Evolutionary conservation across 2,888 invertebrate species (phyloP).

Genomic region (Allacma fusca): DNA sequence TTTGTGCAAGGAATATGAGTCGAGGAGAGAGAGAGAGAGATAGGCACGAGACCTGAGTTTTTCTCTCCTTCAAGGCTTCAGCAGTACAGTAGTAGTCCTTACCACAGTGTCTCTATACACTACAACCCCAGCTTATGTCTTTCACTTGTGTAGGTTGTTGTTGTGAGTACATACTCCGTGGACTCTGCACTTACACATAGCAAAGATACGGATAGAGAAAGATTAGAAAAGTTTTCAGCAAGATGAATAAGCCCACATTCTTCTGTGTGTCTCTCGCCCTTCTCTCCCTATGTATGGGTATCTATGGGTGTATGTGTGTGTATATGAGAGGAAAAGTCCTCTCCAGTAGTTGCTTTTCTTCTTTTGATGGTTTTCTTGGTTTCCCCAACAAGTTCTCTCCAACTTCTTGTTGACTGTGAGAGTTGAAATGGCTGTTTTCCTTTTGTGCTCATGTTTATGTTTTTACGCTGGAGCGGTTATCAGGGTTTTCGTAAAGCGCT

Average conservation of each 20-base stretch:
- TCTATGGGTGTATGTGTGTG: no score
- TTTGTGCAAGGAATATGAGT: background rate
- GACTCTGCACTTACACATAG: background rate
- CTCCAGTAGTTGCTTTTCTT: conserved; percentile 1
- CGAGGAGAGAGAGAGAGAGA: background rate
- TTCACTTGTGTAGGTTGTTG: no score
- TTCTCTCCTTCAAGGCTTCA: background rate
- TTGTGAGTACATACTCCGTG: background rate
- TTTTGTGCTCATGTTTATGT: conserved; percentile 43
- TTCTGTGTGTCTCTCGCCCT: conserved; percentile 13
- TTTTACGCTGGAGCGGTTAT: conserved; percentile 36
- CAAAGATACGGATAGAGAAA: conserved; percentile 14
- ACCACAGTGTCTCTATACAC: background rate
- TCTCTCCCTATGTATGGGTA: background rate
- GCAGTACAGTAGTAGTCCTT: background rate
- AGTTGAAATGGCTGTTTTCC: conserved; percentile 41
- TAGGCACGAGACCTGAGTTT: conserved; percentile 16
- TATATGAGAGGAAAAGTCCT: background rate
- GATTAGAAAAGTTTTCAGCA: conserved; percentile 38
- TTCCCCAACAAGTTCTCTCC: conserved; percentile 40
- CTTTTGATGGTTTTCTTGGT: conserved; percentile 37
- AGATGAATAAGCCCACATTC: conserved; percentile 36
- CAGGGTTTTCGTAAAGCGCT: conserved; percentile 9
- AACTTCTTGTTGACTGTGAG: conserved; percentile 41
- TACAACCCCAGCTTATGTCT: no score